Base-by-base conservation (phyloP, 2,113 vertebrate species). In the Halcyon malimbica region DNA sequence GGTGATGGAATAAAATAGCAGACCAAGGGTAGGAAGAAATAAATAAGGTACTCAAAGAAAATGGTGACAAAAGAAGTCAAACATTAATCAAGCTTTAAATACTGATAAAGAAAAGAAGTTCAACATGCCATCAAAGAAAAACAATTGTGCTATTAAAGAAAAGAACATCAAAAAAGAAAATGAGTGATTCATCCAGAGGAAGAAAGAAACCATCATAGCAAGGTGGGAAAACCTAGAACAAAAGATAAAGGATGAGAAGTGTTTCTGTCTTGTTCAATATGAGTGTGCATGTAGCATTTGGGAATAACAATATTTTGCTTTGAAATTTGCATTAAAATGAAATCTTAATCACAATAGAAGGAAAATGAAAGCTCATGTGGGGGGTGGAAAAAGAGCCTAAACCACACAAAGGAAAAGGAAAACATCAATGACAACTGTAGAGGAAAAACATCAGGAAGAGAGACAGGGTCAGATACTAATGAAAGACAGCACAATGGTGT, bases 321-420 rank as follows among this genome's bases (percentile, higher is more conserved):
- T 81, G 54, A 67, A 91, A 93, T 96, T 92, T 94, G 76, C 68
- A 95, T 96, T 90, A 71, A 91, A 97, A 96, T 92, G 42, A 91
- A 96, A 56, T 59, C 60, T 93, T 96, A 76, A 95, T 95, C 51
- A 56, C 54, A 79, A n/a, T 53, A 89, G 78, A 93, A 89, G 24
- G 29, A 70, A 93, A 94, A 93, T 62, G 15, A 94, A 87, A 95
- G 73, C 76, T 67, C 7, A 2, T 74, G 63, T 6, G 2, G 2
- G 19, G 24, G 4, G 23, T 29, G 68, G 19, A 31, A 9, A 67
- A 64, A 75, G 13, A 86, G 8, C 21, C 21, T 64, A 70, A 64
- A 51, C 11, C 2, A 48, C 25, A 77, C 44, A 80, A 95, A 93
- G 2, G 5, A 87, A 89, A 93, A 57, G 39, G 21, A 54, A 81